Evolutionary conservation across 2,888 invertebrate species (phyloP), one percentile per base, ranked within the genome.

Genomic region (Chouioia cunea): DNA sequence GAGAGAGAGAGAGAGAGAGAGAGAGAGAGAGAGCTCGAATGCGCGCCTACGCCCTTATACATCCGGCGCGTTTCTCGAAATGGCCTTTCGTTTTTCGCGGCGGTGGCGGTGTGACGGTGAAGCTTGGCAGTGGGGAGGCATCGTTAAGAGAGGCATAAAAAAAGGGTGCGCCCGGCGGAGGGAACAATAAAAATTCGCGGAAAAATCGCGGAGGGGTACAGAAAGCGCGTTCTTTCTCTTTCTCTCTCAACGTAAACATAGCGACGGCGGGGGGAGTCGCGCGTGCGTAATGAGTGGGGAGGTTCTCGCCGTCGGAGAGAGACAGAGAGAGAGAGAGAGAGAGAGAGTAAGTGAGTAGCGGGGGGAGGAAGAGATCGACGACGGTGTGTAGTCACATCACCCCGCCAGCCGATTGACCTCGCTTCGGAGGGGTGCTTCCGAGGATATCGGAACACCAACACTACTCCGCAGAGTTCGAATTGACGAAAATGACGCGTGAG

Each of bases 391-490:
- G n/a, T n/a, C n/a, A n/a, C n/a, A n/a, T n/a, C n/a, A n/a, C n/a
- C n/a, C n/a, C n/a, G n/a, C n/a, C n/a, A n/a, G n/a, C 78, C 82
- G 83, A 84, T 82, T 84, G 84, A 84, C 83, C 84, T 83, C 84
- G 81, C 83, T 82, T 82, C 82, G 82, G 79, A 23, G 70, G 70
- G 75, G 74, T 67, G 27, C 50, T 48, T 12, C 18, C 44, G 56
- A 27, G 22, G 22, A 53, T 47, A 14, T n/a, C 43, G 43, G 16
- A 16, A 14, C 23, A 44, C 46, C 36, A 36, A 36, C 36, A 36
- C 36, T 36, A 36, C 36, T 73, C 76, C 76, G 74, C 73, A 70
- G 73, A 76, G 78, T 78, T 80, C 79, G 81, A 82, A 82, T 84
- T 83, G 82, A 81, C 82, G 81, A 83, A 83, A 84, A 84, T 84